Evolutionary conservation across 2,113 vertebrate species (phyloP).

Genomic region (Cairina moschata): DNA sequence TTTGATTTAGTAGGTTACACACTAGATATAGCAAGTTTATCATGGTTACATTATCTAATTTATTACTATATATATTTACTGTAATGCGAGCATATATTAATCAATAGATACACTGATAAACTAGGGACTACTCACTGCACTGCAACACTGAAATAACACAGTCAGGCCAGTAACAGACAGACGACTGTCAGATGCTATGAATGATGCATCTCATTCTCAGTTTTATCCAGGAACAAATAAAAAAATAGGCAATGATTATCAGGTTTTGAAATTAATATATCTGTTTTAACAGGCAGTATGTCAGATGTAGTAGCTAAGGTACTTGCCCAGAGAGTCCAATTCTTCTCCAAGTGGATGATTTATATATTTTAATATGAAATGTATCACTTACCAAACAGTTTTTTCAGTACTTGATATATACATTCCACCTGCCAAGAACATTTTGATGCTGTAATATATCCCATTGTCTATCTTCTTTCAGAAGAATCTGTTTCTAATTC

Average conservation of each 20-base stretch:
- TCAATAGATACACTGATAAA: constrained; percentile 51
- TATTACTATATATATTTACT: constrained; percentile 58
- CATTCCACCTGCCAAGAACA: not conserved
- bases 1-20: constrained; percentile 60
- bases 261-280: constrained; percentile 27
- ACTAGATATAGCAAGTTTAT: constrained; percentile 41
- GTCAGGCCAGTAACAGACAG: constrained; percentile 3
- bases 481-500: constrained; percentile 26
- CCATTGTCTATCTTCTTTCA: not conserved
- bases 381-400: constrained; percentile 12
- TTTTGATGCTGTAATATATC: constrained; percentile 14
- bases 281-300: constrained; percentile 23
- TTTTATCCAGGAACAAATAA: constrained; percentile 31
- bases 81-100: constrained; percentile 54
- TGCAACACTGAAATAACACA: constrained; percentile 13
- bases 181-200: constrained; percentile 2
- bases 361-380: constrained; percentile 36
- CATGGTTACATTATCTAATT: constrained; percentile 39
- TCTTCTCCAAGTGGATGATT: not conserved
- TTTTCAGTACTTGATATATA: not conserved
- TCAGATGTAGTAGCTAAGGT: constrained; percentile 20
- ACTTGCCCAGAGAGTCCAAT: not conserved
- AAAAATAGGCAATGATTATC: constrained; percentile 18
- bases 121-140: constrained; percentile 9
- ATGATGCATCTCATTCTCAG: constrained; percentile 1